These are phyloP conservation scores for Anolis apletophallus DNA, from an alignment of 2,797 vertebrate genomes.

Conservation along the genomic window DNA sequence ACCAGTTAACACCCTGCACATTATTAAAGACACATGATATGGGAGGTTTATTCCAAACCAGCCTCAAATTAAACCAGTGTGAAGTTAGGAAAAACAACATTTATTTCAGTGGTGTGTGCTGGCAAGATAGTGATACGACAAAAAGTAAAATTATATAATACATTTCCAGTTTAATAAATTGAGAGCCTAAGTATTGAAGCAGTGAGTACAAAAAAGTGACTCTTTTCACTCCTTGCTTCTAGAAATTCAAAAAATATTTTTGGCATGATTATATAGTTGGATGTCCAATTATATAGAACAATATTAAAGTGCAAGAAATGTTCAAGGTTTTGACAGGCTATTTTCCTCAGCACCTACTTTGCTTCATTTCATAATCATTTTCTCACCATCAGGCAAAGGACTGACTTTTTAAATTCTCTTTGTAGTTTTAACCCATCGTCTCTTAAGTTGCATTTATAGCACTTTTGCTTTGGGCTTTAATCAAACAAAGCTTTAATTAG, in stretches of 20 bases:
- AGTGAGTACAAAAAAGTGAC: conserved; percentile 9
- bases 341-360: neutral
- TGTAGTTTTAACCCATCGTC: neutral
- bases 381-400: neutral
- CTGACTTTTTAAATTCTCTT: neutral
- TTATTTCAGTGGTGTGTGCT: conserved; percentile 24
- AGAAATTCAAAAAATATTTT: conserved; percentile 28
- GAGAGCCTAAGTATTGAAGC: conserved; percentile 27
- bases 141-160: conserved; percentile 23
- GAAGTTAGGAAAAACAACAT: conserved; percentile 31
- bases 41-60: neutral
- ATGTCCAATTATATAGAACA: conserved; percentile 22
- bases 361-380: conserved; percentile 13
- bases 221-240: neutral
- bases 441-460: neutral
- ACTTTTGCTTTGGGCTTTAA: neutral
- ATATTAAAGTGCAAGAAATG: conserved; percentile 1
- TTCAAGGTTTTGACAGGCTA: neutral
- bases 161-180: conserved; percentile 21
- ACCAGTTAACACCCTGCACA: neutral
- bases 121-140: neutral
- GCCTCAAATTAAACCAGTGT: conserved; percentile 26
- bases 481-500: neutral
- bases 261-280: conserved; percentile 24
- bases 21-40: conserved; percentile 16